These are phyloP conservation scores for Xerus inauris DNA, from an alignment of 2,113 vertebrate genomes.

Conservation along the genomic window DNA sequence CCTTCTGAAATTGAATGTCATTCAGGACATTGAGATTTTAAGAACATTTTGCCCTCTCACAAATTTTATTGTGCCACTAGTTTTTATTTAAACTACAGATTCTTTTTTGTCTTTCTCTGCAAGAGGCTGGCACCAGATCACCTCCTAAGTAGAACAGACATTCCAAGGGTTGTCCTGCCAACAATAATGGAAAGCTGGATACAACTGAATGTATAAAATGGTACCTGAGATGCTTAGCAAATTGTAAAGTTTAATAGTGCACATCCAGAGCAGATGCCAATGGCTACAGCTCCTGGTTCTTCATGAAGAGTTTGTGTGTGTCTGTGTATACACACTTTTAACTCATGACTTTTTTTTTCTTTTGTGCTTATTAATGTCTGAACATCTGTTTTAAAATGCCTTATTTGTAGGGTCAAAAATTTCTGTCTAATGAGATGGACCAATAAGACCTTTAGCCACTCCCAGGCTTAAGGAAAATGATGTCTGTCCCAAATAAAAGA, in stretches of 20 bases:
- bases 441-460: slow-evolving; percentile 67
- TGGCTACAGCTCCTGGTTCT: slow-evolving; percentile 31
- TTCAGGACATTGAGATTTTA: slow-evolving; percentile 56
- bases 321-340: not conserved
- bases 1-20: slow-evolving; percentile 58
- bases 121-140: slow-evolving; percentile 75
- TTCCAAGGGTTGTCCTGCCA: slow-evolving; percentile 83
- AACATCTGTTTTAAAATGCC: slow-evolving; percentile 72
- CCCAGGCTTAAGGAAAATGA: slow-evolving; percentile 69
- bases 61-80: slow-evolving; percentile 55
- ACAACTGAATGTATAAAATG: slow-evolving; percentile 80
- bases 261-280: slow-evolving; percentile 69
- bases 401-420: slow-evolving; percentile 69
- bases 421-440: slow-evolving; percentile 66
- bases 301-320: not conserved
- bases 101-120: slow-evolving; percentile 69
- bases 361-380: slow-evolving; percentile 58
- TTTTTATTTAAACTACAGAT: slow-evolving; percentile 64
- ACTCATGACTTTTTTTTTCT: slow-evolving; percentile 20
- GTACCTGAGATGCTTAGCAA: slow-evolving; percentile 82
- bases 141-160: slow-evolving; percentile 80
- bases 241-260: slow-evolving; percentile 74
- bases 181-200: slow-evolving; percentile 86
- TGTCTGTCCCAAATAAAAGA: slow-evolving; percentile 68
- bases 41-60: slow-evolving; percentile 10